These are phyloP conservation scores for Characodon lateralis DNA, from an alignment of 2,797 vertebrate genomes.

Conservation along the genomic window DNA sequence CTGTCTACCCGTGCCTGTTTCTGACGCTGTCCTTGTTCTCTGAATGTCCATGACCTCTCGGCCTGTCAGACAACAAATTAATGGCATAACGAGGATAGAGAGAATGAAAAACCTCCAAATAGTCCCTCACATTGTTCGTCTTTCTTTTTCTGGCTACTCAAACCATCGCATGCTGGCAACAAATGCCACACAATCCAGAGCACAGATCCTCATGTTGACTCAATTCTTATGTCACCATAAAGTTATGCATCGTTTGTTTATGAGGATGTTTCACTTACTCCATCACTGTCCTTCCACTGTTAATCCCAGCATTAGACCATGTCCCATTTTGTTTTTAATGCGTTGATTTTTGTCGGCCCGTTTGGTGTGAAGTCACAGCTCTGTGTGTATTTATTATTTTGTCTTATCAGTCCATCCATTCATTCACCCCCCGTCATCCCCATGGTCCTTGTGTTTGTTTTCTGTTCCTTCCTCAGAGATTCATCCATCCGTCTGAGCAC, in stretches of 20 bases:
- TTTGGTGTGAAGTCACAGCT: slow-evolving; percentile 47
- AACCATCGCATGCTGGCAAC: slow-evolving; percentile 46
- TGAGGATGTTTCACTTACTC: slow-evolving; percentile 46
- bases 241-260: slow-evolving; percentile 55
- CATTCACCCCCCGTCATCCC: slow-evolving; percentile 63
- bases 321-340: slow-evolving; percentile 45
- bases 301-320: slow-evolving; percentile 47
- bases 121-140: slow-evolving; percentile 24
- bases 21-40: slow-evolving; percentile 74
- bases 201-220: slow-evolving; percentile 50
- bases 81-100: slow-evolving; percentile 51
- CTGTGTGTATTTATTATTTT: slow-evolving; percentile 59
- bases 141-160: slow-evolving; percentile 29
- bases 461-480: slow-evolving; percentile 81
- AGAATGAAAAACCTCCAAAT: slow-evolving; percentile 41
- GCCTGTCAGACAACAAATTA: slow-evolving; percentile 33
- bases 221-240: slow-evolving; percentile 49
- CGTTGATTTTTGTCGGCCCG: slow-evolving; percentile 39
- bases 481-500: slow-evolving; percentile 84
- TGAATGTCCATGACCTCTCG: slow-evolving; percentile 73
- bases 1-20: slow-evolving; percentile 77
- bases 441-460: slow-evolving; percentile 73
- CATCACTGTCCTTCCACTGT: slow-evolving; percentile 26
- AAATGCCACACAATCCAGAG: slow-evolving; percentile 51
- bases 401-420: slow-evolving; percentile 51